Base-by-base conservation (phyloP, 1,140 invertebrate genomes). In the Bombus pascuorum region DNA sequence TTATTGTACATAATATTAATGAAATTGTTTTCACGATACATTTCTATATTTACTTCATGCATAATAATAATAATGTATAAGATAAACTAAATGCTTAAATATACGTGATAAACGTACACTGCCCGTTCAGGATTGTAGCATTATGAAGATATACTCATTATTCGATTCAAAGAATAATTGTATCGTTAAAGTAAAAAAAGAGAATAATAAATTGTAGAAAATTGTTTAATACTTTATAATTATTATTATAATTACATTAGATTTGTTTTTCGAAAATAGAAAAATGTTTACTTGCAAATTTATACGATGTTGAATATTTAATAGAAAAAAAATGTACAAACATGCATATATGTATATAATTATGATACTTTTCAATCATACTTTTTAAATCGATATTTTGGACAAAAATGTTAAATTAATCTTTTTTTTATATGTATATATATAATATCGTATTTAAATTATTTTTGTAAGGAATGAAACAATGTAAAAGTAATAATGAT, bases 1-100 rank as follows among this genome's bases (percentile, higher is more conserved):
- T 84, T 84, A 84, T 28, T 84, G 83, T 85, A 85, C 32, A 85
- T 85, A 85, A 47, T 10, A 32, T 42, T 84, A 84, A 32, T 59
- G 83, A 79, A 72, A 72, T 62, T 80, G 77, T 73, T 80, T 83
- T 44, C 39, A 72, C 72, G 65, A 73, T 8, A 81, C 34, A 71
- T 81, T 81, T 81, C 81, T 85, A 81, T 81, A 81, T 74, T 22
- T 75, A 81, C 22, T 81, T 85, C 5, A 22, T 74, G 25, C 44
- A 47, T 85, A 57, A 80, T 80, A 37, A 37, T 57, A 39, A 79
- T 81, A 39, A 39, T 59, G 25, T 80, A 44, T 74, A 85, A 80
- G 37, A 57, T 68, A 68, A 13, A 37, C n/a, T 32, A n/a, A 42
- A n/a, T 80, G 42, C 28, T 62, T 47, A 72, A 80, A 57, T 72